Evolutionary conservation across 2,113 vertebrate genomes (phyloP).

Genomic region (Haemorhous mexicanus): DNA sequence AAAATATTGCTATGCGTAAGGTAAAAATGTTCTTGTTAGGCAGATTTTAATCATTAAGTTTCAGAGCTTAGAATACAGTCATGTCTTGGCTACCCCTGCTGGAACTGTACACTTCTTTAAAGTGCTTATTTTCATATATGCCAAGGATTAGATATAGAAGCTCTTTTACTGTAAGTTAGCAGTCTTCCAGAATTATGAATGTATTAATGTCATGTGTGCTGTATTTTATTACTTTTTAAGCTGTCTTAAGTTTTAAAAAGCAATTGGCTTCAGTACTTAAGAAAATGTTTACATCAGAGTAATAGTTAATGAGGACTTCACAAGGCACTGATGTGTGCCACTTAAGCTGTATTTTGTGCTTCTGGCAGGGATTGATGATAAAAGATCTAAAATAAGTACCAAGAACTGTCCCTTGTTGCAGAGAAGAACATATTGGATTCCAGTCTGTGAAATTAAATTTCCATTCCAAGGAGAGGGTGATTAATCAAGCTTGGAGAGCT

Average conservation of each 20-base stretch:
- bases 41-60: background rate
- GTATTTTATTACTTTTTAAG: background rate
- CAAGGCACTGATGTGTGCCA: background rate
- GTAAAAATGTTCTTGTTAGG: background rate
- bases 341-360: background rate
- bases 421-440: background rate
- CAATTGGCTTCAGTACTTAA: background rate
- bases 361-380: background rate
- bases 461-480: background rate
- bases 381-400: constrained; percentile 5
- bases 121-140: background rate
- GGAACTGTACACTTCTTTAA: background rate
- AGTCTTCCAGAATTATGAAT: background rate
- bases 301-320: background rate
- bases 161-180: constrained; percentile 7
- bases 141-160: background rate
- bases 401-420: background rate
- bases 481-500: background rate
- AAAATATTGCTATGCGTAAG: background rate
- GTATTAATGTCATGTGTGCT: background rate
- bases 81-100: background rate
- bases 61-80: background rate
- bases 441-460: background rate
- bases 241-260: background rate
- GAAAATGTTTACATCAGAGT: background rate